Percentiles rank a stretch among this genome's conserved stretches.
phyloP scores from a whole-genome alignment of 2,113 vertebrate species.

The Albula glossodonta region DNA sequence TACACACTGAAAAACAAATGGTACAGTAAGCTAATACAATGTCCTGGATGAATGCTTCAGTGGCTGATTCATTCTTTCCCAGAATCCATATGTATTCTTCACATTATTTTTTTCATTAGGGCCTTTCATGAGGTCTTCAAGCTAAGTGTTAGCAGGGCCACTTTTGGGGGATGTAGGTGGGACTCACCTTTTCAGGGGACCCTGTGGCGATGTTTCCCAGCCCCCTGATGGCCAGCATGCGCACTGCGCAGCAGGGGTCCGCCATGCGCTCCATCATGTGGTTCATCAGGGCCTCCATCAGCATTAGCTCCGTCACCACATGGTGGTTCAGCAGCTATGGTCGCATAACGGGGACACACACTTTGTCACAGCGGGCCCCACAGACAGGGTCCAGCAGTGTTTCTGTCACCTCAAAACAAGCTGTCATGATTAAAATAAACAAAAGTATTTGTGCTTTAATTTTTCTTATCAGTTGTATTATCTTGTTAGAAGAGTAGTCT shows the following conservation, averaged over 20 bases:
- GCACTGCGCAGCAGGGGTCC: constrained; percentile 71
- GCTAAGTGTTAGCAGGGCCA: not conserved
- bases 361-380: not conserved
- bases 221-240: constrained; percentile 82
- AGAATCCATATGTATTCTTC: not conserved
- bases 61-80: not conserved
- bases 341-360: not conserved
- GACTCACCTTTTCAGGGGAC: constrained; percentile 80
- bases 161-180: not conserved
- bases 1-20: not conserved
- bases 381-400: not conserved
- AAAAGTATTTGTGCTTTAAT: too few relatives aligned
- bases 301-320: constrained; percentile 77
- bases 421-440: not conserved
- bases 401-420: not conserved
- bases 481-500: too few relatives aligned
- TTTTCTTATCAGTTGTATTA: too few relatives aligned
- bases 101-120: not conserved
- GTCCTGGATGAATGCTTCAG: not conserved
- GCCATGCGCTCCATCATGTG: constrained; percentile 79
- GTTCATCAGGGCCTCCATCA: constrained; percentile 84
- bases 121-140: not conserved
- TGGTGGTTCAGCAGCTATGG: constrained; percentile 78
- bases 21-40: not conserved
- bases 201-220: constrained; percentile 79